Base-by-base conservation (phyloP, 1,140 invertebrate species). In the Lepidurus packardi region DNA sequence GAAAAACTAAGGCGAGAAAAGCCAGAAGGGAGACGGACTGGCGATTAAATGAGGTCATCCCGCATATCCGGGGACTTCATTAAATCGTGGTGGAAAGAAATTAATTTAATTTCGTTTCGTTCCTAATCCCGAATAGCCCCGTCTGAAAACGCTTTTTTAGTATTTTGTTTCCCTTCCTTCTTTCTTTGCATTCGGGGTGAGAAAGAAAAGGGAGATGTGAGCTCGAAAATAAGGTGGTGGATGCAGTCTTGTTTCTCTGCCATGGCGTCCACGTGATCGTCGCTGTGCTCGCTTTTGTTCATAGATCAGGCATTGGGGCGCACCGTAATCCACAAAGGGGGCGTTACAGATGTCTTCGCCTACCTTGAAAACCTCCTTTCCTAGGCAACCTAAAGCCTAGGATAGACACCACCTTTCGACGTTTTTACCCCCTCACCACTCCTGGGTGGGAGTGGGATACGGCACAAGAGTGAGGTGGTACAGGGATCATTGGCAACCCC, bases 31-130 rank as follows among this genome's bases (percentile, higher is more conserved):
- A 65, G 53, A 65, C 16, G 53, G 53, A 65, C 21, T 65, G 53
- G 53, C 53, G 53, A 65, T 65, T 65, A 65, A 65, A 65, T 65
- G 53, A 65, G 53, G 53, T 65, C 53, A 65, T 65, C 53, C 53
- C 53, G 53, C 53, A 65, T 65, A 65, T 65, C 53, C 53, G 53
- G 53, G 21, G 53, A 65, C 53, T 13, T 65, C 53, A 65, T 16
- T 16, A 21, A 65, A 65, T 65, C 53, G 53, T 16, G 6, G 21
- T 13, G 1, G 53, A 21, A 65, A 21, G 7, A 65, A 16, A 34
- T 34, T 2, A 34, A 34, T 34, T 34, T 34, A 34, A 34, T 34
- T 34, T 34, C 34, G 34, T 4, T 34, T 34, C 34, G 34, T 34
- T 34, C 34, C 4, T 34, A 34, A 34, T 34, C 34, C 34, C 34